Base-by-base conservation (phyloP, 2,888 invertebrate species). In the Pherbina coryleti region DNA sequence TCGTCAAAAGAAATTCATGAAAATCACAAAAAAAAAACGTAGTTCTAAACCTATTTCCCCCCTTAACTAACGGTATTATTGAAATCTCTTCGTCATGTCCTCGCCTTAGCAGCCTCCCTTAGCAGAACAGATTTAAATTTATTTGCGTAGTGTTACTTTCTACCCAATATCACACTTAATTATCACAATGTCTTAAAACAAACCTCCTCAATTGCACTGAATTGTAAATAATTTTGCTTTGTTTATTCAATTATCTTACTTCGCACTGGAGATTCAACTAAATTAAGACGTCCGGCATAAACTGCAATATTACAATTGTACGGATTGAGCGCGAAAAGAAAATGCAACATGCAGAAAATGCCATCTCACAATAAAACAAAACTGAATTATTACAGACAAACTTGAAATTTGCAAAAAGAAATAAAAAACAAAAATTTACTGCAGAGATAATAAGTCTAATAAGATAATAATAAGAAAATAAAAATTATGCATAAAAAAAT, bases 251-350 rank as follows among this genome's bases (percentile, higher is more conserved):
- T 72, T 72, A 60, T 44, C 34, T 55, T 72, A 55, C 57, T 55
- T 72, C 57, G 72, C 57, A 72, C 72, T 55, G 17, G 7, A 19
- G 57, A 60, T 72, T 37, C 34, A 72, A 25, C 55, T 72, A 72
- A 72, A 72, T 72, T 72, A 57, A 60, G 55, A 72, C 60, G 37
- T 72, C 72, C 72, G 72, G 31, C 22, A 11, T 72, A 37, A 72
- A 57, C 60, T 72, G 55, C 34, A 72, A 37, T 69, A 17, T 28
- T 25, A 17, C 25, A 51, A 69, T 28, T 28, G 28, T 51, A 34
- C 64, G 14, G 34, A 31, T 17, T 14, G 31, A 19, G 17, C 4
- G 4, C 28, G n/a, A 34, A 31, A 34, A 64, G 28, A 31, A 64
- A 28, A 34, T 17, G n/a, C 4, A 34, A 34, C 34, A 64, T n/a